Conservation (phyloP, 92 coral and sea anemone genomes). For the Virgularia gustaviana region DNA sequence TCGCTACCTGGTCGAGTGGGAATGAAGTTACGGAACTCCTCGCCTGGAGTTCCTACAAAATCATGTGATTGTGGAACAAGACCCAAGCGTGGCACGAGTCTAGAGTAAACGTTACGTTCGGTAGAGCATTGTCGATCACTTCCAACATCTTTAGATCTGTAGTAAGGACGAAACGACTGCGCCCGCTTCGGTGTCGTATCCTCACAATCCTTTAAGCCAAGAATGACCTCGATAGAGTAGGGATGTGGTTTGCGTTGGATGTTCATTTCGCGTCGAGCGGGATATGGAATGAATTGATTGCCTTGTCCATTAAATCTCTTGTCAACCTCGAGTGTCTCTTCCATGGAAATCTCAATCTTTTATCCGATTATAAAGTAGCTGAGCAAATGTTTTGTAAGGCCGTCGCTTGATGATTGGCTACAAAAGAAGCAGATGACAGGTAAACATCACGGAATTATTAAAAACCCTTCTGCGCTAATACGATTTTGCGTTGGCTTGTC, state of each 20-base stretch:
- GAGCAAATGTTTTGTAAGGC: conserved; percentile 56
- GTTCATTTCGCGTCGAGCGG: conserved; percentile 30
- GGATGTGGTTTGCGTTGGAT: conserved; percentile 82
- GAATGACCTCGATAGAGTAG: conserved; percentile 88
- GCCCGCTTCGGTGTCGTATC: conserved; percentile 52
- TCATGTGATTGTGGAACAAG: conserved; percentile 17
- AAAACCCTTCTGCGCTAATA: conserved; percentile 57
- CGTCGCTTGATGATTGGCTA: conserved; percentile 70
- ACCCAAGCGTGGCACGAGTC: conserved; percentile 28
- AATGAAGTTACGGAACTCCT: too few relatives aligned
- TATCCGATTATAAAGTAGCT: conserved; percentile 94
- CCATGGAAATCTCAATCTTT: conserved; percentile 37
- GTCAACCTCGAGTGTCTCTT: conserved; percentile 16
- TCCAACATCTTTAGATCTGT: background rate
- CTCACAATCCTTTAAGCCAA: conserved; percentile 80
- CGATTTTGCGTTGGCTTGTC: conserved; percentile 28
- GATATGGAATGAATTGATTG: background rate
- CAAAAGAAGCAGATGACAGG: conserved; percentile 62
- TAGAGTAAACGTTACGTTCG: background rate
- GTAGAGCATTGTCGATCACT: background rate
- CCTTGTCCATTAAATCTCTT: conserved; percentile 4
- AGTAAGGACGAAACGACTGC: conserved; percentile 33
- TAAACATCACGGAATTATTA: conserved; percentile 61
- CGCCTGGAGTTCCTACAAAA: background rate
- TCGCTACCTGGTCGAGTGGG: too few relatives aligned